These are phyloP conservation scores for Steatocranus sp. DNA, from an alignment of 2,797 vertebrate species.

Conservation along the genomic window DNA sequence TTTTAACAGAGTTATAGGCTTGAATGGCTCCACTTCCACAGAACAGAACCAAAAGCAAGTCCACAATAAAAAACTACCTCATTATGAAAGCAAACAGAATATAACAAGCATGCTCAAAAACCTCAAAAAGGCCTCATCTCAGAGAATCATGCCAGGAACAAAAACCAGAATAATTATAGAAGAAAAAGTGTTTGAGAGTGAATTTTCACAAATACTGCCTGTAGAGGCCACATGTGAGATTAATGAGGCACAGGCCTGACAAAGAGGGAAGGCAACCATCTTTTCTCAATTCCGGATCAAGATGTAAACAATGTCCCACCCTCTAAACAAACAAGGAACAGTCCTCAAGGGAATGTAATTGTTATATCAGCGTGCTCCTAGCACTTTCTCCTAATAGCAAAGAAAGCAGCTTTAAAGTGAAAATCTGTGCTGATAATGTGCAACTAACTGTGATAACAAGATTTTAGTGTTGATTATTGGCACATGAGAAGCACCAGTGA, in stretches of 20 bases:
- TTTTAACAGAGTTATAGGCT: not conserved
- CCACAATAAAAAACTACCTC: not conserved
- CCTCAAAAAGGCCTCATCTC: constrained; percentile 22
- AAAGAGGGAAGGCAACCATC: constrained; percentile 38
- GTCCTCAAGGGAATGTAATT: constrained; percentile 34
- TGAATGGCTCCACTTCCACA: not conserved
- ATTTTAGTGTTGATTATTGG: constrained; percentile 42
- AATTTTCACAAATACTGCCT: constrained; percentile 11
- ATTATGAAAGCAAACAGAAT: constrained; percentile 4
- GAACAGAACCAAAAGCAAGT: not conserved
- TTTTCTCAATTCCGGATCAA: constrained; percentile 49
- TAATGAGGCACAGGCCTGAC: constrained; percentile 50
- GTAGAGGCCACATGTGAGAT: constrained; percentile 56
- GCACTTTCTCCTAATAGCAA: constrained; percentile 59
- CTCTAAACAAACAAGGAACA: constrained; percentile 55
- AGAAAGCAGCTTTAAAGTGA: not conserved
- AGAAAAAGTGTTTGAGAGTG: constrained; percentile 6
- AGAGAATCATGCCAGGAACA: constrained; percentile 2
- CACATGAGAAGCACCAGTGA: constrained; percentile 19
- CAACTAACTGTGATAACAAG: constrained; percentile 19
- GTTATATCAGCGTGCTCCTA: constrained; percentile 54
- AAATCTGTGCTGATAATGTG: not conserved
- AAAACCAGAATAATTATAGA: constrained; percentile 18
- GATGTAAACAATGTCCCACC: constrained; percentile 61
- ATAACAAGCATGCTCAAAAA: not conserved